Percentiles rank a stretch among this genome's conserved stretches.
Evolutionary conservation across 2,888 invertebrate genomes (phyloP).

Genomic region (Schizotus pectinicornis): DNA sequence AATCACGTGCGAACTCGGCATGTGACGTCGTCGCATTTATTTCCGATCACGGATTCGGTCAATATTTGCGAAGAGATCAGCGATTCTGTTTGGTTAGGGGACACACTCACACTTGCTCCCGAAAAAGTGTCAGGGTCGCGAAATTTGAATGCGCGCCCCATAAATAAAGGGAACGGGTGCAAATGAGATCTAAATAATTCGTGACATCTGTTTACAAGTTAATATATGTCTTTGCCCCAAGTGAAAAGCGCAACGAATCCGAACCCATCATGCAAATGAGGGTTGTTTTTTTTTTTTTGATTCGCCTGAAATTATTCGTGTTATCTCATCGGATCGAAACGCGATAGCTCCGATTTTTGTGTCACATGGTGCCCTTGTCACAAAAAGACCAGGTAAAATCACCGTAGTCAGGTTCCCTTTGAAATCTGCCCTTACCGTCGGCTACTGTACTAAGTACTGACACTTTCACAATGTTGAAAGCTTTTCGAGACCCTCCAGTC

Average conservation of each 20-base stretch:
- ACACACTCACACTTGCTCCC: constrained; percentile 32
- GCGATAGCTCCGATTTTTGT: constrained; percentile 22
- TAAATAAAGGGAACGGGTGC: constrained; percentile 25
- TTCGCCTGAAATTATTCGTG: constrained; percentile 24
- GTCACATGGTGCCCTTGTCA: constrained; percentile 42
- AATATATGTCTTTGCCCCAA: constrained; percentile 44
- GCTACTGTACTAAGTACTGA: constrained; percentile 59
- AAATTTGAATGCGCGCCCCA: constrained; percentile 8
- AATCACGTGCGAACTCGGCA: constrained; percentile 36
- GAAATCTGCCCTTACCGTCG: constrained; percentile 45
- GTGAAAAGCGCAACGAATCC: constrained; percentile 47
- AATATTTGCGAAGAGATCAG: constrained; percentile 46
- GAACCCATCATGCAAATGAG: constrained; percentile 43
- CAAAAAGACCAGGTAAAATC: constrained; percentile 47
- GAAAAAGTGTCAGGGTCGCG: constrained; percentile 1
- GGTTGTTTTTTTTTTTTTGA: constrained; percentile 7
- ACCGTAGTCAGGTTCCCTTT: constrained; percentile 39
- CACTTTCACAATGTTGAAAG: constrained; percentile 57
- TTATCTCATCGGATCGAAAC: constrained; percentile 21
- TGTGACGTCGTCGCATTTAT: constrained; percentile 35
- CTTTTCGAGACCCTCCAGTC: constrained; percentile 45
- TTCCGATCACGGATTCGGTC: constrained; percentile 31
- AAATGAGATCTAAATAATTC: constrained; percentile 36
- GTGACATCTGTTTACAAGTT: constrained; percentile 54
- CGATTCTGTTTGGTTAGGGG: constrained; percentile 34